These are phyloP conservation scores for Elanoides forficatus DNA, from an alignment of 2,113 vertebrate genomes.

Conservation along the genomic window DNA sequence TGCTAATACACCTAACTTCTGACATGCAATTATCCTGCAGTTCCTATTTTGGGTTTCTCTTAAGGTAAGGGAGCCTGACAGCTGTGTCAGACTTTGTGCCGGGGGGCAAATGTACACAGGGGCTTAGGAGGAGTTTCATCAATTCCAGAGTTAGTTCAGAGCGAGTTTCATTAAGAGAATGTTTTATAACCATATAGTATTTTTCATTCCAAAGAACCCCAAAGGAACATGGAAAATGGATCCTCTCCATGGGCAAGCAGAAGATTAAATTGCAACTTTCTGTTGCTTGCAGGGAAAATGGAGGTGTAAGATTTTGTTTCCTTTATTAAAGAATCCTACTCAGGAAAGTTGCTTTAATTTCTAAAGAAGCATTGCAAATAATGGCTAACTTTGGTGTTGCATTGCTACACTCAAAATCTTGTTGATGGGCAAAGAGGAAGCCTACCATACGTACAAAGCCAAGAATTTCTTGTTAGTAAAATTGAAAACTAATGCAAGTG, in stretches of 20 bases:
- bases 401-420: neutral
- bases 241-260: neutral
- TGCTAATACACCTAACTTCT: neutral
- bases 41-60: neutral
- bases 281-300: neutral
- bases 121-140: neutral
- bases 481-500: neutral
- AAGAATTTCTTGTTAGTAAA: neutral
- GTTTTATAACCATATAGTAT: neutral
- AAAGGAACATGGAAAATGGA: constrained; percentile 5
- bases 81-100: neutral
- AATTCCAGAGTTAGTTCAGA: neutral
- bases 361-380: neutral
- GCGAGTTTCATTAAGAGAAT: neutral
- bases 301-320: neutral
- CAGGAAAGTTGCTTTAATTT: neutral
- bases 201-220: constrained; percentile 27
- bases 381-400: neutral
- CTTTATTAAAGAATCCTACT: neutral
- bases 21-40: neutral
- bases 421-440: neutral
- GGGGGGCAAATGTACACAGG: neutral
- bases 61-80: neutral
- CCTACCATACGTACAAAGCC: neutral
- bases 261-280: constrained; percentile 41